A percentile compares a stretch with the other conserved stretches of the same genome.
Evolutionary conservation across 2,113 vertebrate species (phyloP).

Genomic region (Aegotheles bennettii): DNA sequence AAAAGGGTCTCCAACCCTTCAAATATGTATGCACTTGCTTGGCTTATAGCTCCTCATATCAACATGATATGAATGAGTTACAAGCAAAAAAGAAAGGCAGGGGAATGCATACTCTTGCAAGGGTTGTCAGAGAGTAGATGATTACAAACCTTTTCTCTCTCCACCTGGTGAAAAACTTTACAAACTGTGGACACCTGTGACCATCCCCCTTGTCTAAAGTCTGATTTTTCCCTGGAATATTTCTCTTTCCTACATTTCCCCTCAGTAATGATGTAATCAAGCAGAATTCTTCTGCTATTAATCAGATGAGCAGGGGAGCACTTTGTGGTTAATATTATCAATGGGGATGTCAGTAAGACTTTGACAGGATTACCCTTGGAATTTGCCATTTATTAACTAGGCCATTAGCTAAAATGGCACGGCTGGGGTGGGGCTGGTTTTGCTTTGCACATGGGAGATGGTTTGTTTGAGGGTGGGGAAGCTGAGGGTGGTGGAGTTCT

Average conservation of each 20-base stretch:
- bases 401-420: conserved; percentile 27
- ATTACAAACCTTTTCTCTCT: neutral
- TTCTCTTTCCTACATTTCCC: neutral
- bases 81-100: neutral
- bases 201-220: neutral
- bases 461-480: conserved; percentile 33
- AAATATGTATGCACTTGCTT: neutral
- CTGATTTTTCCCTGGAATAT: neutral
- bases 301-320: conserved; percentile 18
- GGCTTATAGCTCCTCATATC: neutral
- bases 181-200: neutral
- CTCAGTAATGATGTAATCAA: conserved; percentile 20
- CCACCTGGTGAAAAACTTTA: neutral
- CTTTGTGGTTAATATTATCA: conserved; percentile 42
- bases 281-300: conserved; percentile 40
- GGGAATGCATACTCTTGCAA: neutral
- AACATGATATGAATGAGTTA: neutral
- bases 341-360: conserved; percentile 2
- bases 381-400: conserved; percentile 52
- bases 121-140: neutral
- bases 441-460: conserved; percentile 19
- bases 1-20: neutral
- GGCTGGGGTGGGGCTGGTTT: conserved; percentile 12
- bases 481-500: conserved; percentile 24
- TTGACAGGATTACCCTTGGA: conserved; percentile 51